phyloP scores from a whole-genome alignment of 2,113 vertebrate genomes.

The Brienomyrus brachyistius region DNA sequence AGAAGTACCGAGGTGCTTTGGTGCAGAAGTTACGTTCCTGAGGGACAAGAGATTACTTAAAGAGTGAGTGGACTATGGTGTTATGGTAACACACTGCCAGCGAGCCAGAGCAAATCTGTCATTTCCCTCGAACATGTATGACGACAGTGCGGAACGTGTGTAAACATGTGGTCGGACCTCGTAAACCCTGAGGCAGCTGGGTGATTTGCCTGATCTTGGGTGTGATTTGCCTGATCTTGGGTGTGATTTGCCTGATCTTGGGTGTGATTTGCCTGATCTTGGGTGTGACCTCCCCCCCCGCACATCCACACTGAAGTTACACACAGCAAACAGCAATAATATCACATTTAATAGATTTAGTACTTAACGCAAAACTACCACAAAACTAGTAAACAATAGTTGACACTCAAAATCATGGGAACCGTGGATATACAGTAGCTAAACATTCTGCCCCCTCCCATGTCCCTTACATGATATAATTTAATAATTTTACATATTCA shows the following conservation, averaged over 20 bases:
- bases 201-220: not conserved
- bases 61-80: not conserved
- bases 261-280: not conserved
- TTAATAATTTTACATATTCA: not conserved
- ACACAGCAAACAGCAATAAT: conserved; percentile 57
- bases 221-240: not conserved
- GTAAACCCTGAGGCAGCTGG: not conserved
- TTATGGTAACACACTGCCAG: not conserved
- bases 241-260: no score
- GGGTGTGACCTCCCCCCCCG: not conserved
- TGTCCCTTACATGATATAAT: not conserved
- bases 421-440: not conserved
- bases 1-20: not conserved
- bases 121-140: not conserved
- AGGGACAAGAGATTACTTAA: not conserved
- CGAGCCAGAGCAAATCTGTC: not conserved
- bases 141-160: not conserved
- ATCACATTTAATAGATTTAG: conserved; percentile 39
- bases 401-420: conserved; percentile 13
- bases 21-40: not conserved
- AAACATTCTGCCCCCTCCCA: not conserved
- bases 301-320: conserved; percentile 26
- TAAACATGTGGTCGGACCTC: not conserved
- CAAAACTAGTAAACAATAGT: conserved; percentile 36
- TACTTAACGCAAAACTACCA: conserved; percentile 53